These are phyloP conservation scores for Mustelus asterias DNA, from an alignment of 2,113 vertebrate species.

Conservation along the genomic window DNA sequence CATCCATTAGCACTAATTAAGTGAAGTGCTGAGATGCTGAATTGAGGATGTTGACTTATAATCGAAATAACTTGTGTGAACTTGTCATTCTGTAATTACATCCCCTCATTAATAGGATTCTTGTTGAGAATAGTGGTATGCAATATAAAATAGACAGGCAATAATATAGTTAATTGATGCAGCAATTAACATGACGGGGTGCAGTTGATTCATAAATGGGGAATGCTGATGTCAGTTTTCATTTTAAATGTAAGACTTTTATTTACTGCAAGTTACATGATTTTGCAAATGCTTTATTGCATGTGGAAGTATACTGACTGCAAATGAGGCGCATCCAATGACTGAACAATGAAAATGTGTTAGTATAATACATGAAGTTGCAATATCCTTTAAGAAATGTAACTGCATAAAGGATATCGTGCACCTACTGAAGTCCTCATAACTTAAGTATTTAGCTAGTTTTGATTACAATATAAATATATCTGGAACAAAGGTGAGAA, in stretches of 20 bases:
- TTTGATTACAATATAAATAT: neutral
- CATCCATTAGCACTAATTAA: neutral
- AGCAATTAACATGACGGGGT: neutral
- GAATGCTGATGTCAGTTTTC: neutral
- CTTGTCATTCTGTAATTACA: neutral
- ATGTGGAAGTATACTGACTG: neutral
- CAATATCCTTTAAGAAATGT: neutral
- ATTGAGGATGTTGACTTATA: neutral
- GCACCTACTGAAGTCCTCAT: neutral
- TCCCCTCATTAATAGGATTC: neutral
- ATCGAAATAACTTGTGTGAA: neutral
- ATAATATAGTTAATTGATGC: neutral
- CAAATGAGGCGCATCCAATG: neutral
- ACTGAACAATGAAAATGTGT: neutral
- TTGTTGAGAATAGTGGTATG: neutral
- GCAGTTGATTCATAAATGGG: neutral
- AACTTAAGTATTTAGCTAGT: too few species aligned
- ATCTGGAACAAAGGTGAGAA: neutral
- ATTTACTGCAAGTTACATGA: neutral
- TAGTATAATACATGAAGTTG: neutral
- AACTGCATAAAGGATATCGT: too few species aligned
- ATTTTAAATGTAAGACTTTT: neutral
- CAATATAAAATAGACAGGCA: neutral
- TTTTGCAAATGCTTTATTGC: neutral
- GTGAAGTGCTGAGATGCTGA: neutral